Percentiles rank a stretch among this genome's conserved stretches.
phyloP scores from a whole-genome alignment of 2,797 vertebrate species.

The Oryzias sinensis region DNA sequence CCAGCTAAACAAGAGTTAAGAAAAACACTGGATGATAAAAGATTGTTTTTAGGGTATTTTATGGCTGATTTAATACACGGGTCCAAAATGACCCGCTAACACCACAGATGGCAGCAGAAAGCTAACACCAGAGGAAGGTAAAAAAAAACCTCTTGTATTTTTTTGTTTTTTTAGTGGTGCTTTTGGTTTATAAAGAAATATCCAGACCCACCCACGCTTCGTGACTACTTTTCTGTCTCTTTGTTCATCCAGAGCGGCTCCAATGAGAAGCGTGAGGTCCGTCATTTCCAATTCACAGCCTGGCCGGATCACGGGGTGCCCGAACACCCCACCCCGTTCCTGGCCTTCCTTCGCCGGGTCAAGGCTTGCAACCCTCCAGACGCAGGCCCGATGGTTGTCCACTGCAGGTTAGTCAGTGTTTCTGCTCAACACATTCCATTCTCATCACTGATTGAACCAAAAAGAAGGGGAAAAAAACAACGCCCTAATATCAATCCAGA shows the following conservation, averaged over 20 bases:
- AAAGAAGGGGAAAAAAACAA: neutral
- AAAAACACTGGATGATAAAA: too few relatives aligned
- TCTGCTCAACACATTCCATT: neutral
- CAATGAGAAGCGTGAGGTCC: slow-evolving; percentile 95
- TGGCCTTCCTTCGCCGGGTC: slow-evolving; percentile 93
- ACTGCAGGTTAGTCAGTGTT: slow-evolving; percentile 87
- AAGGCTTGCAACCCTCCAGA: slow-evolving; percentile 98
- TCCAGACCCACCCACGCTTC: neutral
- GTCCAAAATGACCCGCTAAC: too few relatives aligned
- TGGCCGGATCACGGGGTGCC: slow-evolving; percentile 98
- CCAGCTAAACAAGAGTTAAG: too few relatives aligned
- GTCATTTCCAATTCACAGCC: slow-evolving; percentile 98
- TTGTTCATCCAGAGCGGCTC: slow-evolving; percentile 85
- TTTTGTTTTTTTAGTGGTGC: too few relatives aligned
- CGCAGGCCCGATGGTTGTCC: slow-evolving; percentile 94
- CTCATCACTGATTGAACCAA: slow-evolving; percentile 4
- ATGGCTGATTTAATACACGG: too few relatives aligned
- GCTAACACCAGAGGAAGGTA: too few relatives aligned
- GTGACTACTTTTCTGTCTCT: neutral
- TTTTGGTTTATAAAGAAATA: too few relatives aligned
- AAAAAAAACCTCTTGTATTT: too few relatives aligned
- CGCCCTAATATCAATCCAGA: slow-evolving; percentile 17
- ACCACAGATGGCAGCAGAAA: too few relatives aligned
- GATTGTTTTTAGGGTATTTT: too few relatives aligned
- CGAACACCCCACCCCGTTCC: slow-evolving; percentile 95